A percentile compares a stretch with the other conserved stretches of the same genome.
phyloP scores from a whole-genome alignment of 2,113 vertebrate species.

The Phrynocephalus versicolor region DNA sequence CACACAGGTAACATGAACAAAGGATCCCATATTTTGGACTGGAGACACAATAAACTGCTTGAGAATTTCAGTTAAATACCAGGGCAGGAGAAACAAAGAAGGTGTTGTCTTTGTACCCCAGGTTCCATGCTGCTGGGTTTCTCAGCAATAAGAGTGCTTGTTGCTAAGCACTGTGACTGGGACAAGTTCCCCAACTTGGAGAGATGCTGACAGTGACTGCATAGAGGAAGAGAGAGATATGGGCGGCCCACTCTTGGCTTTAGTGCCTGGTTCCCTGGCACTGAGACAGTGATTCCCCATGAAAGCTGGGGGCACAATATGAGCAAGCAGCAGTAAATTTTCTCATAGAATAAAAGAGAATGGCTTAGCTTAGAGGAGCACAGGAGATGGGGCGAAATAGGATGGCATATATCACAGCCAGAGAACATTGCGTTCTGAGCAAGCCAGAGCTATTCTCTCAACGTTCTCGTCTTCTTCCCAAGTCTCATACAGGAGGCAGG shows the following conservation, averaged over 20 bases:
- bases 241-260: slow-evolving; percentile 15
- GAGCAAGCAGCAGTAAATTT: slow-evolving; percentile 29
- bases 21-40: not conserved
- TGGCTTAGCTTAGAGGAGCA: slow-evolving; percentile 3
- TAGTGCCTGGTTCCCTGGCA: slow-evolving; percentile 15
- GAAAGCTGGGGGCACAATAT: slow-evolving; percentile 24
- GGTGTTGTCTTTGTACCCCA: not conserved
- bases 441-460: not conserved
- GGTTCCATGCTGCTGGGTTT: not conserved
- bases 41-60: not conserved
- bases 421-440: slow-evolving; percentile 19
- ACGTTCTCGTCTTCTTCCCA: not conserved
- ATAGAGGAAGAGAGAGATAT: not conserved
- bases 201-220: not conserved
- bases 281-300: slow-evolving; percentile 11
- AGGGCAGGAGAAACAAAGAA: not conserved
- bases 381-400: slow-evolving; percentile 10
- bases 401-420: slow-evolving; percentile 18
- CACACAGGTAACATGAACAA: not conserved
- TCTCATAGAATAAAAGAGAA: slow-evolving; percentile 25
- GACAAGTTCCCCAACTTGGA: not conserved
- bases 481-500: not conserved
- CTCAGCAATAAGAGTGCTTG: not conserved
- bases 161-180: not conserved
- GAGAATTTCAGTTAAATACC: not conserved